Conservation (phyloP, 2,797 vertebrate species). For the Arremon brunneinucha region DNA sequence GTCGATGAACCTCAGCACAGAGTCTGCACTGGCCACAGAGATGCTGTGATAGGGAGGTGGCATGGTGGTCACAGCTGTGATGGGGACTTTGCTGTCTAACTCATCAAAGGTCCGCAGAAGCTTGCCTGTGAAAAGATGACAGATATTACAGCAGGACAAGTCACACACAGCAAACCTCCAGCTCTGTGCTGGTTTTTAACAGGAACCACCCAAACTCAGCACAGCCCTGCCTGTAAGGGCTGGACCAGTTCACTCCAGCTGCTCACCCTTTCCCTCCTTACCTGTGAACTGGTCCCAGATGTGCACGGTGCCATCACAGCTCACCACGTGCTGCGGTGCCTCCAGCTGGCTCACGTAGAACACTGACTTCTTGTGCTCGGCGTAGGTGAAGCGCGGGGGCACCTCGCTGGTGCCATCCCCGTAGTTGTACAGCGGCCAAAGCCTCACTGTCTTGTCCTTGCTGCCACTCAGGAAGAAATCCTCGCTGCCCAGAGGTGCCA, state of each 20-base stretch:
- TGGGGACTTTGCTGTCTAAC: slow-evolving; percentile 88
- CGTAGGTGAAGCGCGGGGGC: slow-evolving; percentile 84
- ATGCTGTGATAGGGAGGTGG: slow-evolving; percentile 91
- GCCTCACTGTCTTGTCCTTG: slow-evolving; percentile 93
- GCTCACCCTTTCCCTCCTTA: slow-evolving; percentile 44
- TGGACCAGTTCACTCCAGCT: background rate
- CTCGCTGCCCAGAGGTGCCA: slow-evolving; percentile 87
- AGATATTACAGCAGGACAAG: background rate
- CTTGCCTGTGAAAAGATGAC: slow-evolving; percentile 77
- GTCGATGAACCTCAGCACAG: slow-evolving; percentile 94
- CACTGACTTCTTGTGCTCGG: slow-evolving; percentile 90
- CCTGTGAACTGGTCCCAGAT: slow-evolving; percentile 97
- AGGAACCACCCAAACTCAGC: background rate
- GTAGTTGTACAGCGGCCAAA: slow-evolving; percentile 94
- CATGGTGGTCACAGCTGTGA: slow-evolving; percentile 92
- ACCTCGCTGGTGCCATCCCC: slow-evolving; percentile 91
- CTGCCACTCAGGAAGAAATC: slow-evolving; percentile 97
- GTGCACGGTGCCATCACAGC: slow-evolving; percentile 95
- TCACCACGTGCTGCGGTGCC: slow-evolving; percentile 89
- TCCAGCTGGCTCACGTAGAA: slow-evolving; percentile 93
- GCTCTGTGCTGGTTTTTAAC: background rate
- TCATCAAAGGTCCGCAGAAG: slow-evolving; percentile 88
- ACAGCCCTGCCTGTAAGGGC: background rate
- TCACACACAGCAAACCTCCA: background rate
- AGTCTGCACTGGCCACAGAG: slow-evolving; percentile 91